Evolutionary conservation across 2,113 vertebrate species (phyloP).

Genomic region (Coptodon rendalli): DNA sequence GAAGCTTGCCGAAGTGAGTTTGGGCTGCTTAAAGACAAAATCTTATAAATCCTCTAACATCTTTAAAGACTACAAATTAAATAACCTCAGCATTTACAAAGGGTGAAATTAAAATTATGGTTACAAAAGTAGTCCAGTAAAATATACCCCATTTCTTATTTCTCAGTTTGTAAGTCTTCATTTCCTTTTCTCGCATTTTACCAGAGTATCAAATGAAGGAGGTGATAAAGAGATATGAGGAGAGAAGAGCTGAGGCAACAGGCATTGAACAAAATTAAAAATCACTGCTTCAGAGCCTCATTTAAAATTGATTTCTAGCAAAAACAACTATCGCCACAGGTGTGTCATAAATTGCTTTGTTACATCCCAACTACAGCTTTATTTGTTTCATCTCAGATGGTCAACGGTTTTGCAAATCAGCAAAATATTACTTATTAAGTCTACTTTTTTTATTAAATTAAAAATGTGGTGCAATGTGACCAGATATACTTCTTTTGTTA

Average conservation of each 20-base stretch:
- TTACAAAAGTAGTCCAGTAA: neutral
- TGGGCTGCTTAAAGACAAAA: neutral
- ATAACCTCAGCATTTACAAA: neutral
- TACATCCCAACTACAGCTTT: neutral
- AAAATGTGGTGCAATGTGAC: accelerated
- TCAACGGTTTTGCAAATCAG: neutral
- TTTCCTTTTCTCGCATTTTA: neutral
- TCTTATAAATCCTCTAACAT: neutral
- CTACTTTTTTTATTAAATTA: neutral
- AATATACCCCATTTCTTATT: neutral
- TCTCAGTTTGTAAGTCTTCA: neutral
- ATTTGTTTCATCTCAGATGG: neutral
- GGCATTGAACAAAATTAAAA: neutral
- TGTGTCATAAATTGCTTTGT: neutral
- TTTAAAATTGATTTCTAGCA: neutral
- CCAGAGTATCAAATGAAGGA: neutral
- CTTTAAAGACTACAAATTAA: neutral
- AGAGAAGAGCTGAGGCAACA: neutral
- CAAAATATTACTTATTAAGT: neutral
- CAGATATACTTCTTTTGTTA: neutral
- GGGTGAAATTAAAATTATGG: neutral
- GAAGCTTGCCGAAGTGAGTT: neutral
- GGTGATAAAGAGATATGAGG: neutral
- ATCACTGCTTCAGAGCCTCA: neutral
- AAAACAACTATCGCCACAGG: neutral